Base-by-base conservation (phyloP, 1,140 invertebrate species). In the Potamilus streckersoni region DNA sequence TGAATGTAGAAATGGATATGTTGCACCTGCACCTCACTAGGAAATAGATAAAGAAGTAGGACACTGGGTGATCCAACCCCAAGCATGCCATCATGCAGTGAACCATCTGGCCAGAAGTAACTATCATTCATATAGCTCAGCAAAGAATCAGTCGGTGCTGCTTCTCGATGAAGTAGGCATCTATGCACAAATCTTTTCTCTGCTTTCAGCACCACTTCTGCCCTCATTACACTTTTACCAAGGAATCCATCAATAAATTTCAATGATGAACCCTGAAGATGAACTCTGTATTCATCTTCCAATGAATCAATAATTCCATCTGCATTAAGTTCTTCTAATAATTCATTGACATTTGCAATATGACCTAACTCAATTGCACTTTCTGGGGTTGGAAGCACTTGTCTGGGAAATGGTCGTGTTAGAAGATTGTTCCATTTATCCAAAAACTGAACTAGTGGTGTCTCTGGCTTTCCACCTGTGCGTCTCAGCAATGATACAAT, bases 321-420 rank as follows among this genome's bases (percentile, higher is more conserved):
- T 16, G 56, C 73, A 68, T 68, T 63, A 19, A 75, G 11, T 61
- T 75, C 73, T 69, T 75, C 73, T 38, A 75, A 61, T 2, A 75
- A 27, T 49, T 63, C 67, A 55, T 75, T 66, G 38, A 75, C 31
- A 20, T 23, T 27, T 55, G 69, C 55, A 56, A 75, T 56, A 69
- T 75, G 73, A 49, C 73, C 62, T 13, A 75, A 20, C 62, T 69
- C 59, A 15, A 75, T 14, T 69, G 31, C 58, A 63, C 60, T 57
- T 23, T 69, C 66, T 17, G 58, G 72, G 55, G 20, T 61, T 68
- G 72, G 65, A 61, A 74, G 55, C 17, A 60, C 60, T 19, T 74
- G 64, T 19, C 14, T 58, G n/a, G 72, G 65, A 60, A 74, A 74
- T 17, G 20, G 20, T 13, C 64, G 64, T 49, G 59, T 66, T 19